Conservation (phyloP, 2,113 vertebrate genomes). For the Prietella phreatophila region DNA sequence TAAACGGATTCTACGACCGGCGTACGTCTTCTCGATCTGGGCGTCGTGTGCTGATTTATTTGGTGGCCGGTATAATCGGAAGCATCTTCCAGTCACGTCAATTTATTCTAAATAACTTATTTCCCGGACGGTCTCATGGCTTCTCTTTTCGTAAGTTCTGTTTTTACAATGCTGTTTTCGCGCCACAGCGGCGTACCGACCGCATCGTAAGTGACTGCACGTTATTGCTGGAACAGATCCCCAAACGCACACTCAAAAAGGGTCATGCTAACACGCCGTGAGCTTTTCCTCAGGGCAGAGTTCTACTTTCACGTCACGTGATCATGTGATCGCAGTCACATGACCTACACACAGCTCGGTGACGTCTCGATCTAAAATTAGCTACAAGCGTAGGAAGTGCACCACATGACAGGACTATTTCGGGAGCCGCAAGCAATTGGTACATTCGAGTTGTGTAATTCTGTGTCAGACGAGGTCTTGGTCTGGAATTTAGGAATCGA, state of each 20-base stretch:
- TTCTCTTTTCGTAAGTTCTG: background rate
- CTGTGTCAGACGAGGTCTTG: constrained; percentile 2
- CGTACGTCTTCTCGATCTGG: background rate
- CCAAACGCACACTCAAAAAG: too few species aligned
- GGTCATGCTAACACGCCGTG: background rate
- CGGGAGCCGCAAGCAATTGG: background rate
- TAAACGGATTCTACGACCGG: constrained; percentile 50
- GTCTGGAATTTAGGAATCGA: background rate
- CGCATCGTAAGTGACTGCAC: background rate
- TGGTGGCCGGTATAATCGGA: background rate
- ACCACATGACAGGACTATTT: constrained; percentile 30
- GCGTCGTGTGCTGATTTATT: constrained; percentile 1
- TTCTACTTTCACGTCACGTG: background rate
- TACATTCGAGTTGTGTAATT: constrained; percentile 33
- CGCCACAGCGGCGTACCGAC: too few species aligned
- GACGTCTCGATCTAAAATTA: constrained; percentile 31
- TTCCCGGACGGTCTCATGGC: background rate
- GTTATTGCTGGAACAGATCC: too few species aligned
- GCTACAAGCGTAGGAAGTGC: background rate
- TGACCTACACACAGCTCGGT: background rate
- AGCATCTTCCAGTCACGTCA: background rate
- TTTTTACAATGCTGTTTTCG: background rate
- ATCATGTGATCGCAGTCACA: background rate
- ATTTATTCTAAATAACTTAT: background rate
- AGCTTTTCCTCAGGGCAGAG: background rate